Base-by-base conservation (phyloP, 1,140 invertebrate species). In the Polyergus mexicanus region DNA sequence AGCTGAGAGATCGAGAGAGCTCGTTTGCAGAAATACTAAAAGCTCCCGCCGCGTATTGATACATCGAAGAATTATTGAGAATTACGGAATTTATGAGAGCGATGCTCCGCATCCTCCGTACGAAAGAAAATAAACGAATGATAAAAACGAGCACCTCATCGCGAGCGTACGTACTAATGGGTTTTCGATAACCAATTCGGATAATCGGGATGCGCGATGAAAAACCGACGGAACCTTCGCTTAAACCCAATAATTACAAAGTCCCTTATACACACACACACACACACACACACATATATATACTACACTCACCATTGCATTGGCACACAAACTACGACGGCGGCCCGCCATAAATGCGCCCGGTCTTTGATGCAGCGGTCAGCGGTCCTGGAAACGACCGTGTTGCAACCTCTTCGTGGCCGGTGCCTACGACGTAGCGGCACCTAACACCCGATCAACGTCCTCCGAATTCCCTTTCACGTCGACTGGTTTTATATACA, bases 401-500 rank as follows among this genome's bases (percentile, higher is more conserved):
- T 32, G 83, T 68, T 75, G 75, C 84, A 68, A 41, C 83, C 88
- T 74, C 62, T 85, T 89, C 68, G 88, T 69, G 83, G 86, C 75
- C 75, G 44, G 25, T 19, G 22, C 22, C n/a, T 56, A 41, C 75
- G 69, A 60, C 76, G 77, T 87, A 88, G 65, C 71, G 16, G 74
- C 81, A 78, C 41, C 63, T 35, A 87, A 65, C 74, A 75, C 16
- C 86, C 88, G 88, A 89, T 89, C 68, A 60, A 72, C 88, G 62
- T 86, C 75, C 83, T 69, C 22, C 62, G 35, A 35, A 85, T 80
- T 89, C 86, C 81, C 86, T 85, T 85, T 56, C 72, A 38, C 81
- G 85, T 85, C 86, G 85, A 68, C 75, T 77, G 84, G 41, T 89
- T 91, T 90, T 86, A 91, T 89, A 72, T 32, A 83, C 41, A 35